Evolutionary conservation across 2,113 vertebrate species (phyloP).

Genomic region (Phaetusa simplex): DNA sequence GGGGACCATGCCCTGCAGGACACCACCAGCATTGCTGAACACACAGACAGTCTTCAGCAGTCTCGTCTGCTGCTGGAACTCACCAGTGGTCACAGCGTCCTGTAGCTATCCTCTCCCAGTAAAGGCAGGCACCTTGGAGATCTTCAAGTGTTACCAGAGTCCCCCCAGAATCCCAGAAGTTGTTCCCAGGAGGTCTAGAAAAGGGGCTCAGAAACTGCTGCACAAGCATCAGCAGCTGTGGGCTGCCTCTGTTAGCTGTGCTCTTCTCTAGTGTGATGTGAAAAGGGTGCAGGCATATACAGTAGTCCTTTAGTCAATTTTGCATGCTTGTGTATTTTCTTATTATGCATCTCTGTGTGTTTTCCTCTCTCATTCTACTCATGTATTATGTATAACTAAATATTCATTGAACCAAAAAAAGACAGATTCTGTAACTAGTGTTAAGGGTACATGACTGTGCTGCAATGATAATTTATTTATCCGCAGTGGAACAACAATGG

Average conservation of each 20-base stretch:
- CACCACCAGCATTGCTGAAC: not conserved
- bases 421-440: not conserved
- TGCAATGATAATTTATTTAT: not conserved
- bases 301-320: not conserved
- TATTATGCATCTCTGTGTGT: not conserved
- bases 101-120: not conserved
- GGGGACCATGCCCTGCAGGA: not conserved
- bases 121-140: not conserved
- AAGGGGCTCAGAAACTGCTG: not conserved
- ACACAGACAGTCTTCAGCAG: not conserved
- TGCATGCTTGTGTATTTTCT: not conserved
- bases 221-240: not conserved
- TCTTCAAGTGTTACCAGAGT: not conserved
- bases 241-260: not conserved
- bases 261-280: not conserved
- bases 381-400: not conserved
- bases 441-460: not conserved
- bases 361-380: not conserved
- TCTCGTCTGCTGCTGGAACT: not conserved
- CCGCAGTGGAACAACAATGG: not conserved
- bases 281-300: accelerated
- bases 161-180: not conserved
- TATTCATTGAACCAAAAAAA: not conserved
- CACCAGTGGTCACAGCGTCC: accelerated
- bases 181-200: not conserved